Evolutionary conservation across 2,797 vertebrate genomes (phyloP).

Genomic region (Anas bernieri): DNA sequence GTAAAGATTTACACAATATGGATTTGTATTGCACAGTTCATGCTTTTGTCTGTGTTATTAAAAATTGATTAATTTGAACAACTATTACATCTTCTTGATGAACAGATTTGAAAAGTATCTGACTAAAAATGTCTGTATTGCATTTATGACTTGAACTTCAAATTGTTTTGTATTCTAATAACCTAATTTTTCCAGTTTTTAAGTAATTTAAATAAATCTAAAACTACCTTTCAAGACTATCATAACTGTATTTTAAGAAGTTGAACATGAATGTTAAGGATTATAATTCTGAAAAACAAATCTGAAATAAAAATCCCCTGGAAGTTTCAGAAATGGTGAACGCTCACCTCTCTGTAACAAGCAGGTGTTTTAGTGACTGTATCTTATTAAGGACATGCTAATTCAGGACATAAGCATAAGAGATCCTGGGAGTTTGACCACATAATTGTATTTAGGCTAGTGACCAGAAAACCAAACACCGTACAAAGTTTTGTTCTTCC

Average conservation of each 20-base stretch:
- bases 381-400: not conserved
- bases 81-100: not conserved
- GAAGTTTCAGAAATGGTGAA: not conserved
- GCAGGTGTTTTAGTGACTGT: not conserved
- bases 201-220: not conserved
- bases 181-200: not conserved
- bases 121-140: not conserved
- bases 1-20: not conserved
- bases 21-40: not conserved
- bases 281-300: not conserved
- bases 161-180: not conserved
- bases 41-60: not conserved
- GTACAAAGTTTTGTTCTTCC: not conserved
- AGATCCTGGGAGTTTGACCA: not conserved
- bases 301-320: not conserved
- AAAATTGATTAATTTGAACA: not conserved
- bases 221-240: conserved; percentile 5
- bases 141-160: not conserved
- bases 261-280: not conserved
- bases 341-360: not conserved
- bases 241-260: not conserved
- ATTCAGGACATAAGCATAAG: not conserved
- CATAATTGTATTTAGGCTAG: not conserved
- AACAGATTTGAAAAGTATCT: not conserved
- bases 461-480: not conserved